Conservation (phyloP, 2,888 invertebrate genomes). For the Calliphora vomitoria region DNA sequence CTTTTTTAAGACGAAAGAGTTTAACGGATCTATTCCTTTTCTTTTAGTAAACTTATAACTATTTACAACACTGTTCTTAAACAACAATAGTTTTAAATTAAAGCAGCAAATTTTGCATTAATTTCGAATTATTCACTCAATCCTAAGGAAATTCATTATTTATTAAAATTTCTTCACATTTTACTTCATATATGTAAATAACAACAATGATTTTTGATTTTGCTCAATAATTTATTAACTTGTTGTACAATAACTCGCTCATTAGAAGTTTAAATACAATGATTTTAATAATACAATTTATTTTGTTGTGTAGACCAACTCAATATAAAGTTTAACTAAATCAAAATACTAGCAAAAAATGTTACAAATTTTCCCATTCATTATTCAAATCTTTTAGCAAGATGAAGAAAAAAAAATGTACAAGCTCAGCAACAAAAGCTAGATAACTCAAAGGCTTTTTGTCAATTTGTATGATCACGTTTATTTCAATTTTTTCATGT, state of each 20-base stretch:
- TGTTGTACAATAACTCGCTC: constrained; percentile 6
- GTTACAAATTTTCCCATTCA: constrained; percentile 46
- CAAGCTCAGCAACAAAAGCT: background rate
- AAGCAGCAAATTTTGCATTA: too few relatives aligned
- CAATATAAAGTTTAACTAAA: constrained; percentile 10
- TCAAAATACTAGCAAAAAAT: background rate
- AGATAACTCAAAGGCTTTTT: constrained; percentile 57
- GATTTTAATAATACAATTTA: constrained; percentile 34
- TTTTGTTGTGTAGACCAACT: background rate
- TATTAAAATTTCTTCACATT: background rate
- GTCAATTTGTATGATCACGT: constrained; percentile 72
- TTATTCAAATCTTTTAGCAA: constrained; percentile 42
- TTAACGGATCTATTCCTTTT: background rate
- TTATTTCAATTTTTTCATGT: constrained; percentile 55
- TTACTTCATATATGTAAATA: background rate
- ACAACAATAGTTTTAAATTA: background rate
- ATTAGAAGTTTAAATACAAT: constrained; percentile 40
- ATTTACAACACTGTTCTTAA: background rate
- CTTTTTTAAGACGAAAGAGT: too few relatives aligned
- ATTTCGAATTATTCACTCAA: background rate
- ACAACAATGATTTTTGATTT: background rate
- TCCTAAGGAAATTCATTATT: background rate
- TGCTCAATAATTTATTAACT: background rate
- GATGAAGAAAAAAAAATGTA: constrained; percentile 12
- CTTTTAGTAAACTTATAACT: background rate